phyloP scores from a whole-genome alignment of 1,140 invertebrate species.

The Diachasmimorpha longicaudata region DNA sequence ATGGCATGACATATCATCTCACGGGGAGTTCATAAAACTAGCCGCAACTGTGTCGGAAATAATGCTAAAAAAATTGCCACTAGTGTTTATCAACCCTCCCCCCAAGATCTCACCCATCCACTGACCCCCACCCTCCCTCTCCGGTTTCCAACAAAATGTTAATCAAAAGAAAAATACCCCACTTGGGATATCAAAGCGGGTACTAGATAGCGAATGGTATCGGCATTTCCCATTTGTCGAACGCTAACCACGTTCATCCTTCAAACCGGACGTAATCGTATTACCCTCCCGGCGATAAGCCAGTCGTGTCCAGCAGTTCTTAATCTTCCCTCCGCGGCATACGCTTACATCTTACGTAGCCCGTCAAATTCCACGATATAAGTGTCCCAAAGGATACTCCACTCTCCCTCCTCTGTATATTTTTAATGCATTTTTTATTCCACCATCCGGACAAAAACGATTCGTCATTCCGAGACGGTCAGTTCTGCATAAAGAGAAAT shows the following conservation, averaged over 20 bases:
- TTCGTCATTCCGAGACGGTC: conserved; percentile 58
- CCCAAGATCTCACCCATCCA: too few species aligned
- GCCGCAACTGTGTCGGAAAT: too few species aligned
- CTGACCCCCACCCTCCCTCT: too few species aligned
- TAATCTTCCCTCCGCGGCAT: conserved; percentile 14
- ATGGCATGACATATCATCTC: too few species aligned
- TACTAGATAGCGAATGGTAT: neutral
- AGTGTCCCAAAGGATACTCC: conserved; percentile 39
- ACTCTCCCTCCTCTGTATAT: neutral
- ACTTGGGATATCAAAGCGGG: neutral
- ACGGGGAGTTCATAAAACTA: too few species aligned
- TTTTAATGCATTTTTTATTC: conserved; percentile 12
- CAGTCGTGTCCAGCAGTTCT: conserved; percentile 16
- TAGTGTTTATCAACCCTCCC: too few species aligned
- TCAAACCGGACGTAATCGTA: conserved; percentile 30
- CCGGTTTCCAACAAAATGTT: neutral
- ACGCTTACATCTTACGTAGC: conserved; percentile 24
- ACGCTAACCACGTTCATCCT: conserved; percentile 23
- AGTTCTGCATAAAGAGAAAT: conserved; percentile 45
- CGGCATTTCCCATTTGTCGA: conserved; percentile 21
- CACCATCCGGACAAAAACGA: conserved; percentile 41
- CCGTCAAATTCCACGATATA: conserved; percentile 45
- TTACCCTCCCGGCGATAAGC: conserved; percentile 36
- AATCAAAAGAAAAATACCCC: conserved; percentile 2
- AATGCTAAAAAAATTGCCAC: too few species aligned